Conservation (phyloP, 2,797 vertebrate species). For the Helostoma temminkii region DNA sequence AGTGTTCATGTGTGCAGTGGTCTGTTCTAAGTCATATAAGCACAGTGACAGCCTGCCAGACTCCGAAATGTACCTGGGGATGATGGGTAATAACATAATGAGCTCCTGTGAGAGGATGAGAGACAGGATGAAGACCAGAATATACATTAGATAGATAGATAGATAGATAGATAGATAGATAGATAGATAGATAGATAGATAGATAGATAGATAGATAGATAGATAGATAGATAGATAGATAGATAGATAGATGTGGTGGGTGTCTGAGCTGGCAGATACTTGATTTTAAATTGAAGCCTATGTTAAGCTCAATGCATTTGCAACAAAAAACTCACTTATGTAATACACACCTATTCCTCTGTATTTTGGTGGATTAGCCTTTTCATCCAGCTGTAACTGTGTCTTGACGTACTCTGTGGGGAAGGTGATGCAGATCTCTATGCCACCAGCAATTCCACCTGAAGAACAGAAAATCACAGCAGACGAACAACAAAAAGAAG, state of each 20-base stretch:
- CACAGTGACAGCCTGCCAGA: conserved; percentile 75
- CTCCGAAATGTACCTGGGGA: conserved; percentile 71
- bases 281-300: not conserved
- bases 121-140: conserved; percentile 13
- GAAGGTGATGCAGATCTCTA: conserved; percentile 98
- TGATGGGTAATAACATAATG: conserved; percentile 78
- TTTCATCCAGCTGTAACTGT: conserved; percentile 94
- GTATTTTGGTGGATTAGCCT: conserved; percentile 91
- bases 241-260: not conserved
- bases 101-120: conserved; percentile 65
- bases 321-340: not conserved
- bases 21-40: conserved; percentile 70
- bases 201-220: conserved; percentile 11
- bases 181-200: not conserved
- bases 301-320: not conserved
- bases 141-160: not conserved
- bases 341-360: conserved; percentile 89
- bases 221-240: not conserved
- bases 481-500: not conserved
- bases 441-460: conserved; percentile 96
- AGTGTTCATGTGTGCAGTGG: conserved; percentile 52
- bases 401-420: conserved; percentile 98
- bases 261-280: not conserved
- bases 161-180: not conserved
- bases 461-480: conserved; percentile 38